A percentile compares a stretch with the other conserved stretches of the same genome.
Conservation (phyloP, 1,140 invertebrate genomes). For the Sinella curviseta region DNA sequence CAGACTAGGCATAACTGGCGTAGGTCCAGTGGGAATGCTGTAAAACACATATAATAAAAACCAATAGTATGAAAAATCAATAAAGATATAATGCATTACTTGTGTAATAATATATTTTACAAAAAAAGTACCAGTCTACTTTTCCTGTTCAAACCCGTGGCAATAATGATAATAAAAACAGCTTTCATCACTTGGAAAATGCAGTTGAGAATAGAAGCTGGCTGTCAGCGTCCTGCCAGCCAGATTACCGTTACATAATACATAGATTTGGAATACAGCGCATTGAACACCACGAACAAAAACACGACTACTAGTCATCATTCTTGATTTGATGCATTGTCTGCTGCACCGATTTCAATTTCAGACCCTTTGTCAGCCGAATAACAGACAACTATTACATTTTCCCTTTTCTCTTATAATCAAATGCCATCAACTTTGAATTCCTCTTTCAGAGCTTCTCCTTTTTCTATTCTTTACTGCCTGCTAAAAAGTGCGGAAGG, state of each 20-base stretch:
- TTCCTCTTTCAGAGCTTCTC: too few species aligned
- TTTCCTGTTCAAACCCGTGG: too few species aligned
- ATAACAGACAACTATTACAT: too few species aligned
- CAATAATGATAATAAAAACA: not conserved
- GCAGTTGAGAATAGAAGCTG: not conserved
- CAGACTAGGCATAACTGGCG: conserved; percentile 49
- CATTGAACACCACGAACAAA: not conserved
- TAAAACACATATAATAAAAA: conserved; percentile 24
- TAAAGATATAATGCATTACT: not conserved
- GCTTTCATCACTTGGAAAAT: not conserved
- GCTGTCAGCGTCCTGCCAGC: not conserved
- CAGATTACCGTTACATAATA: not conserved
- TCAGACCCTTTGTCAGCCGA: too few species aligned
- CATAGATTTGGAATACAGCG: not conserved
- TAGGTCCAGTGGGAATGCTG: conserved; percentile 47
- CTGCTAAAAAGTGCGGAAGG: not conserved
- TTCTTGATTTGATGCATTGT: not conserved
- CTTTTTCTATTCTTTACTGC: too few species aligned
- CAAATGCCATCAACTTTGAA: too few species aligned
- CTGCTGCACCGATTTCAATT: not conserved
- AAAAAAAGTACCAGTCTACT: too few species aligned
- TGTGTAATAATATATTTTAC: not conserved
- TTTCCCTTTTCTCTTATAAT: too few species aligned
- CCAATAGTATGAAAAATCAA: conserved; percentile 23
- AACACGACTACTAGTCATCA: too few species aligned